Evolutionary conservation across 2,888 invertebrate species (phyloP).

Genomic region (Esperia sulphurella): DNA sequence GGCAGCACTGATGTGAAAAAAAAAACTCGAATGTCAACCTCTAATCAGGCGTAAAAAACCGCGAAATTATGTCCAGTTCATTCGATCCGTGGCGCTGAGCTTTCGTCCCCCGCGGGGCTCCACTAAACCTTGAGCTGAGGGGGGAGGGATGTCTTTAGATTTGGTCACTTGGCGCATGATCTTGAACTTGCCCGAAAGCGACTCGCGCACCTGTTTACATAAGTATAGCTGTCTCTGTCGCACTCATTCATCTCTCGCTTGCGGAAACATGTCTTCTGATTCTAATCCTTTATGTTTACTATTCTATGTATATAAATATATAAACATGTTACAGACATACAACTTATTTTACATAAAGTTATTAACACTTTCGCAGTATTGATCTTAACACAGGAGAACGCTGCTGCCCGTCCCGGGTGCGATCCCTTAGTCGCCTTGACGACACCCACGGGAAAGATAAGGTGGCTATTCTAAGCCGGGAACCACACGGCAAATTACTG

Average conservation of each 20-base stretch:
- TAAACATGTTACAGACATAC: no score
- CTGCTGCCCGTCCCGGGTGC: no score
- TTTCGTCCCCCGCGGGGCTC: neutral
- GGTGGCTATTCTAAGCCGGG: no score
- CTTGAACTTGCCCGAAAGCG: neutral
- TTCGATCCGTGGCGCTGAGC: neutral
- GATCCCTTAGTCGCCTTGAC: no score
- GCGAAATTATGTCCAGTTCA: neutral
- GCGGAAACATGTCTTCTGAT: neutral
- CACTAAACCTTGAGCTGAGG: no score
- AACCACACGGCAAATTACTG: no score
- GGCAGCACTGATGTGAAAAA: neutral
- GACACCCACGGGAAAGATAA: no score
- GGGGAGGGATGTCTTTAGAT: neutral
- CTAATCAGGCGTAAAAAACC: neutral
- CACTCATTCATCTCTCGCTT: neutral
- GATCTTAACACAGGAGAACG: no score
- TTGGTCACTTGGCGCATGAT: neutral
- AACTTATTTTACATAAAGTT: no score
- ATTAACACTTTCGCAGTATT: no score
- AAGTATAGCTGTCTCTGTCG: neutral
- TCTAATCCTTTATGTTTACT: no score
- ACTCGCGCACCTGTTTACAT: neutral
- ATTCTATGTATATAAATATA: no score
- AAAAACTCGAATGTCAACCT: neutral